Conservation (phyloP, 2,113 vertebrate species). For the Trogon melanurus region DNA sequence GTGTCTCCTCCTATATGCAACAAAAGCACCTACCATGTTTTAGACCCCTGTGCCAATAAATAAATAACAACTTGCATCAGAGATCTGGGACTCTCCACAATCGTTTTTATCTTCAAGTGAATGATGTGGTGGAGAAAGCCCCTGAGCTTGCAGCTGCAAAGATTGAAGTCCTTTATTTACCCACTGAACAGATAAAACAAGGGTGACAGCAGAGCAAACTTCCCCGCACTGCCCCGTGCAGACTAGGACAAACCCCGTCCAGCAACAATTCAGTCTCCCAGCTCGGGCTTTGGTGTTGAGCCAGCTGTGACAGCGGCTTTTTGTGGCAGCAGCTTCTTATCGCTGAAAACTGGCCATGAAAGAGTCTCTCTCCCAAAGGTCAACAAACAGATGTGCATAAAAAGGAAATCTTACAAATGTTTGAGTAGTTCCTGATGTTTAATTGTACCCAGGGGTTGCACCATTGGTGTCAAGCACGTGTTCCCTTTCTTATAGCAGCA, state of each 20-base stretch:
- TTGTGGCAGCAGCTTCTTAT: slow-evolving; percentile 18
- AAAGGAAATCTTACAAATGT: slow-evolving; percentile 24
- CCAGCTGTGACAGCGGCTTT: neutral
- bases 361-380: slow-evolving; percentile 7
- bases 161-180: slow-evolving; percentile 31
- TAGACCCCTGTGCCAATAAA: slow-evolving; percentile 29
- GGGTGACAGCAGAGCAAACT: slow-evolving; percentile 15
- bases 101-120: slow-evolving; percentile 7
- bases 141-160: slow-evolving; percentile 39
- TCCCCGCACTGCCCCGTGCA: neutral
- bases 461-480: neutral
- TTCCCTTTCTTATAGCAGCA: neutral
- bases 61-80: slow-evolving; percentile 6
- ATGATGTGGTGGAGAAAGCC: slow-evolving; percentile 24
- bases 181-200: neutral
- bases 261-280: neutral
- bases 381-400: slow-evolving; percentile 49
- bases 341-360: neutral
- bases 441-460: neutral
- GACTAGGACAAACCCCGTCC: neutral
- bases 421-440: slow-evolving; percentile 56
- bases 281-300: neutral
- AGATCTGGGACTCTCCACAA: neutral
- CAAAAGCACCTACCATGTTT: neutral
- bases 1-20: neutral